Evolutionary conservation across 2,113 vertebrate genomes (phyloP), one percentile per base, ranked within the genome.

Genomic region (Seriola dumerili): DNA sequence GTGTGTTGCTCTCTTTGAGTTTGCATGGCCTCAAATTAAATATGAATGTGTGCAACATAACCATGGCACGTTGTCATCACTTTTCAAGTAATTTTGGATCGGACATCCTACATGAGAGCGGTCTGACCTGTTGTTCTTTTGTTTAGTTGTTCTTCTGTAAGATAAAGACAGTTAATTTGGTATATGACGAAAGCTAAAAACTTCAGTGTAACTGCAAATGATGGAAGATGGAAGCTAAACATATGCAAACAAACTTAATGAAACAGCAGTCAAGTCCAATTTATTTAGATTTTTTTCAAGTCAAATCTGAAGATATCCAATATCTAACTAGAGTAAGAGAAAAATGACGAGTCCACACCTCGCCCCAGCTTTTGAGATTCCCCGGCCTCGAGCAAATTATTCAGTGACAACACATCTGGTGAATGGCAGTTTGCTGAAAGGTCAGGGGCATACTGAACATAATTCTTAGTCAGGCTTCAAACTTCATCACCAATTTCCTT

Each of bases 361-460:
- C 4, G 42, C 11, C 3, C 1, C 8, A 2, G 14, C 48, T 42
- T 46, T 46, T 23, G 5, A 59, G 46, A 48, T 84, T 77, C 34
- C 21, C 1, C 8, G 4, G 36, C 78, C 65, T 77, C 13, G 12
- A 83, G 67, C 58, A 74, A 70, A 87, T 85, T 54, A 73, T 81
- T 78, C 40, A 70, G 13, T 76, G 66, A 80, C 57, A 83, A 76
- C 72, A 62, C 75, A 57, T 67, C 50, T 17, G 21, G 13, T 32
- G 34, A 34, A n/a, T 48, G 32, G 50, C 76, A 57, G 72, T 81
- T 78, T 69, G 62, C 58, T 81, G 17, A 63, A 84, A 87, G 59
- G 71, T 83, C 62, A 72, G 61, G 36, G 65, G 76, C 76, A 25
- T 38, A 50, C 40, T 75, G n/a, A 83, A 74, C 46, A 75, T 86